phyloP scores from a whole-genome alignment of 2,888 invertebrate species.

The Drosophila antonietae region DNA sequence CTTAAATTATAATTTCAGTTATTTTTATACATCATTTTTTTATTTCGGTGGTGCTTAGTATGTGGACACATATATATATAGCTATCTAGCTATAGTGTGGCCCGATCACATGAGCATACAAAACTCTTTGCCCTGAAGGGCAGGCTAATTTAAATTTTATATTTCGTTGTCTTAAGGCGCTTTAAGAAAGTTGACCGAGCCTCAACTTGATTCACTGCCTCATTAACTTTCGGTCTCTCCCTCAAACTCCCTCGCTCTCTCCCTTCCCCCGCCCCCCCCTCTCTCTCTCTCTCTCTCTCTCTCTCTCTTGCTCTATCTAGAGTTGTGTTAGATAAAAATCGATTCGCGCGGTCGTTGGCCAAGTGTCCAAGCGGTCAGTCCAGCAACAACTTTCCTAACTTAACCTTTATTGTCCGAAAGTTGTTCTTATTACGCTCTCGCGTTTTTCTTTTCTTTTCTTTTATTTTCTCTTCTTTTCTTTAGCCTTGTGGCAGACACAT shows the following conservation, averaged over 20 bases:
- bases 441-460: slow-evolving; percentile 36
- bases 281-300: not conserved
- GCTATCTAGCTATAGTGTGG: not conserved
- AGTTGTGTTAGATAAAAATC: slow-evolving; percentile 76
- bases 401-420: slow-evolving; percentile 80
- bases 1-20: slow-evolving; percentile 79
- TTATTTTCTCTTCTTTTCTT: slow-evolving; percentile 35
- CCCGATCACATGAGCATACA: slow-evolving; percentile 70
- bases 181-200: slow-evolving; percentile 74
- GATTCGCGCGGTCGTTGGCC: slow-evolving; percentile 80
- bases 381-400: slow-evolving; percentile 71
- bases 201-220: slow-evolving; percentile 71
- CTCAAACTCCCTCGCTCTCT: slow-evolving; percentile 7
- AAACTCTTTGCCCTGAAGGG: slow-evolving; percentile 30
- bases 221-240: slow-evolving; percentile 73
- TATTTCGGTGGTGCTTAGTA: slow-evolving; percentile 37
- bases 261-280: too few relatives aligned
- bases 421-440: slow-evolving; percentile 69
- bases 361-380: slow-evolving; percentile 43
- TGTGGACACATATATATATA: slow-evolving; percentile 25
- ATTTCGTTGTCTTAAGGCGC: slow-evolving; percentile 39
- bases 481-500: slow-evolving; percentile 34
- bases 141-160: slow-evolving; percentile 70
- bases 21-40: slow-evolving; percentile 45
- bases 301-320: slow-evolving; percentile 9